Evolutionary conservation across 2,113 vertebrate species (phyloP), one percentile per base, ranked within the genome.

Genomic region (Malaclemys terrapin): DNA sequence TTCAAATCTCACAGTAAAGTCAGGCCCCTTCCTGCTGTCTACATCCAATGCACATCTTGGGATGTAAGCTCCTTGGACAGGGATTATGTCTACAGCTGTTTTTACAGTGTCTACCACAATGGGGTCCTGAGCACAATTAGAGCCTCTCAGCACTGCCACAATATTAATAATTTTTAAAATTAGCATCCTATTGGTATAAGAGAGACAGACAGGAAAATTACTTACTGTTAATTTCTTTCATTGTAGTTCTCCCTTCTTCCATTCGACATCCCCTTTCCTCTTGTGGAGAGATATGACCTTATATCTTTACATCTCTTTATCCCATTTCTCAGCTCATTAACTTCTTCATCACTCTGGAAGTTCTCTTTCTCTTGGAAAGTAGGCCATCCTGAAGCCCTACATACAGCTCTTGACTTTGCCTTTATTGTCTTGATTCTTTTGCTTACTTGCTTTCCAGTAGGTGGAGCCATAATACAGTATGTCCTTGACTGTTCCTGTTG

Each of bases 241-340:
- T 83, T 94, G 65, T 90, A 87, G 90, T 69, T 87, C 94, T 69
- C 17, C 91, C 93, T 91, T 75, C 10, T 72, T 38, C 29, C 57
- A 54, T 90, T 53, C 75, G 82, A 86, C 88, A n/a, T 94, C 4
- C 10, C 83, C 7, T 79, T 94, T 57, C 14, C 82, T 76, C 87
- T 42, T 54, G 89, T 79, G 38, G 82, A 85, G 65, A 94, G 35
- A 22, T 89, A 57, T 53, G 75, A 65, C 80, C 57, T 94, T 17
- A 25, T 65, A 25, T 80, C 45, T 12, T 78, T 87, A 27, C 76
- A 94, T 62, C 17, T 17, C 90, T 75, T 87, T 86, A 12, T 69
- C 50, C 88, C 6, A 27, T 94, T 93, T 94, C 57, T 93, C 84
- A 27, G 50, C 38, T n/a, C 62, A 19, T 69, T 20, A 38, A 53